These are phyloP conservation scores for Cynoglossus semilaevis DNA, from an alignment of 2,113 vertebrate genomes.

Conservation along the genomic window DNA sequence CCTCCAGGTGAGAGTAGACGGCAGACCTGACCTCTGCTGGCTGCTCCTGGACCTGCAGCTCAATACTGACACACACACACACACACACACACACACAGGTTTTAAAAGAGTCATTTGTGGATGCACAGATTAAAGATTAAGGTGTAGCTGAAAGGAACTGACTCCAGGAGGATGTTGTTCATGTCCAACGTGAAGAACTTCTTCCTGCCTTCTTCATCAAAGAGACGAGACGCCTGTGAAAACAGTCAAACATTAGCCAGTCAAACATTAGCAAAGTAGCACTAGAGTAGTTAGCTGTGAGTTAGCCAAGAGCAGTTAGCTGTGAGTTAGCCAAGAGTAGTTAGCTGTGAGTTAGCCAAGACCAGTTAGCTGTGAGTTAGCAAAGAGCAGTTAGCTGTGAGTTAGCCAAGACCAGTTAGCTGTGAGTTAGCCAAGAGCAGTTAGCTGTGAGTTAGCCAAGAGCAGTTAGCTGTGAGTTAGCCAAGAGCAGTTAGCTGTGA, in stretches of 20 bases:
- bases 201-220: slow-evolving; percentile 97
- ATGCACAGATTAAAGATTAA: background rate
- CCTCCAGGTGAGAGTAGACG: slow-evolving; percentile 92
- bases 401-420: too few relatives aligned
- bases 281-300: too few relatives aligned
- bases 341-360: too few relatives aligned
- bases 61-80: slow-evolving; percentile 80
- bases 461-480: too few relatives aligned
- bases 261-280: too few relatives aligned
- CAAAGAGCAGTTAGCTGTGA: too few relatives aligned
- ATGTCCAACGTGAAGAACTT: slow-evolving; percentile 99
- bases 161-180: slow-evolving; percentile 99
- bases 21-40: slow-evolving; percentile 79
- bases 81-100: background rate
- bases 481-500: too few relatives aligned
- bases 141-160: slow-evolving; percentile 67
- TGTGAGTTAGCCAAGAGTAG: too few relatives aligned
- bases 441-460: too few relatives aligned
- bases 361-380: too few relatives aligned
- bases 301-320: too few relatives aligned
- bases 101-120: background rate
- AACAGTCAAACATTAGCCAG: background rate
- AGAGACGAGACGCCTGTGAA: slow-evolving; percentile 89
- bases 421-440: too few relatives aligned
- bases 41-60: slow-evolving; percentile 94